phyloP scores from a whole-genome alignment of 2,888 invertebrate species.

The Onchidella celtica region DNA sequence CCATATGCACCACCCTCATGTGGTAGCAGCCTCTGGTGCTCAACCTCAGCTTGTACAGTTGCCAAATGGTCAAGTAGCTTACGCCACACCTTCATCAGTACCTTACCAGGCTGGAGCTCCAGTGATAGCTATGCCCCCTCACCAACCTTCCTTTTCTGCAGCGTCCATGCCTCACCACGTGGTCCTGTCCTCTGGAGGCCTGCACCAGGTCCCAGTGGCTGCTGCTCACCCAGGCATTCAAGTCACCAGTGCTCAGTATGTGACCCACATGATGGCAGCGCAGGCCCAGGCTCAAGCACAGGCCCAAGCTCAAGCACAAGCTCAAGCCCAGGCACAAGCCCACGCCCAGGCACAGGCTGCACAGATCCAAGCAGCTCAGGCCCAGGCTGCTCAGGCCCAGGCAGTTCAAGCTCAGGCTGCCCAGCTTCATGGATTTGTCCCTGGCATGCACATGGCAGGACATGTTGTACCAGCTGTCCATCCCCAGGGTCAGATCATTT shows the following conservation, averaged over 20 bases:
- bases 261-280: slow-evolving; percentile 52
- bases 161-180: slow-evolving; percentile 54
- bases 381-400: slow-evolving; percentile 40
- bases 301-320: slow-evolving; percentile 64
- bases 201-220: slow-evolving; percentile 45
- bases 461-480: slow-evolving; percentile 34
- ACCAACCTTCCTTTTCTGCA: slow-evolving; percentile 49
- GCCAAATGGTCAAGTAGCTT: slow-evolving; percentile 52
- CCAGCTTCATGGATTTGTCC: slow-evolving; percentile 47
- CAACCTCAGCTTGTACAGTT: slow-evolving; percentile 64
- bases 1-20: slow-evolving; percentile 51
- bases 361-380: slow-evolving; percentile 52
- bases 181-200: slow-evolving; percentile 55
- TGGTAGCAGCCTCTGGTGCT: slow-evolving; percentile 53
- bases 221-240: slow-evolving; percentile 39
- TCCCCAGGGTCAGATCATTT: slow-evolving; percentile 65
- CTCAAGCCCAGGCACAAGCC: slow-evolving; percentile 53
- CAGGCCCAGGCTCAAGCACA: slow-evolving; percentile 59
- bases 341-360: slow-evolving; percentile 55
- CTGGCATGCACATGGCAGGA: slow-evolving; percentile 40
- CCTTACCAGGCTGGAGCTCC: slow-evolving; percentile 73
- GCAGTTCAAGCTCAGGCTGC: slow-evolving; percentile 59
- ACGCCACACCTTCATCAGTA: slow-evolving; percentile 52
- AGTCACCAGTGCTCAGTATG: slow-evolving; percentile 52
- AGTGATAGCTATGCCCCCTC: slow-evolving; percentile 66